Evolutionary conservation across 2,888 invertebrate genomes (phyloP).

Genomic region (Heteromyza rotundicornis): DNA sequence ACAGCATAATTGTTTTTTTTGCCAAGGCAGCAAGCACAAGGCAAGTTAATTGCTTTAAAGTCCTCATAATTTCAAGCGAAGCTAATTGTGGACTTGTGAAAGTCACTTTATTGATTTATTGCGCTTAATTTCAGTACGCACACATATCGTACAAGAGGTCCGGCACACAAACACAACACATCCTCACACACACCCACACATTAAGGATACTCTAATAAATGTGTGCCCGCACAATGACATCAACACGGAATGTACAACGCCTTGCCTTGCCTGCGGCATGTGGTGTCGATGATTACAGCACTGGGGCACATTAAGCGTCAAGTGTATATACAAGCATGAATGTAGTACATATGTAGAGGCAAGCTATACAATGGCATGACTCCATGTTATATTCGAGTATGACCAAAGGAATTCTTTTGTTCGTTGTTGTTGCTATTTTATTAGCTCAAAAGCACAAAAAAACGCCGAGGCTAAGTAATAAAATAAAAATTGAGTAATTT

Average conservation of each 20-base stretch:
- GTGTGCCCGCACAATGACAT: neutral
- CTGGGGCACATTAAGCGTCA: no score
- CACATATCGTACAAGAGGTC: neutral
- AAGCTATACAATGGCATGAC: no score
- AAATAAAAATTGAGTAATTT: no score
- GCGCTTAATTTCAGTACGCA: constrained; percentile 21
- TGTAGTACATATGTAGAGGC: no score
- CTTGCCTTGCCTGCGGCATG: neutral
- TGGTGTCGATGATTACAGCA: neutral
- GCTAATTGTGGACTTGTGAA: constrained; percentile 17
- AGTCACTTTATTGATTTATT: constrained; percentile 48
- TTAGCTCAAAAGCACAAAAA: no score
- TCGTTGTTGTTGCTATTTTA: no score
- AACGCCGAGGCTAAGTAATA: no score
- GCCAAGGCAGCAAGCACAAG: no score
- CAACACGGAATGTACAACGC: neutral
- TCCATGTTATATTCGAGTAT: no score
- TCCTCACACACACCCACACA: neutral
- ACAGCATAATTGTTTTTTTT: no score
- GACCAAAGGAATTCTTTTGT: no score
- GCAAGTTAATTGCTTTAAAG: constrained; percentile 15
- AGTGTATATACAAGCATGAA: no score
- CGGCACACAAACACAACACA: neutral
- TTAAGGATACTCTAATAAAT: constrained; percentile 1
- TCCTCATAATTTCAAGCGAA: constrained; percentile 1